A percentile compares a stretch with the other conserved stretches of the same genome.
These are phyloP conservation scores for Thaumatotibia leucotreta DNA, from an alignment of 1,140 invertebrate genomes.

Conservation along the genomic window DNA sequence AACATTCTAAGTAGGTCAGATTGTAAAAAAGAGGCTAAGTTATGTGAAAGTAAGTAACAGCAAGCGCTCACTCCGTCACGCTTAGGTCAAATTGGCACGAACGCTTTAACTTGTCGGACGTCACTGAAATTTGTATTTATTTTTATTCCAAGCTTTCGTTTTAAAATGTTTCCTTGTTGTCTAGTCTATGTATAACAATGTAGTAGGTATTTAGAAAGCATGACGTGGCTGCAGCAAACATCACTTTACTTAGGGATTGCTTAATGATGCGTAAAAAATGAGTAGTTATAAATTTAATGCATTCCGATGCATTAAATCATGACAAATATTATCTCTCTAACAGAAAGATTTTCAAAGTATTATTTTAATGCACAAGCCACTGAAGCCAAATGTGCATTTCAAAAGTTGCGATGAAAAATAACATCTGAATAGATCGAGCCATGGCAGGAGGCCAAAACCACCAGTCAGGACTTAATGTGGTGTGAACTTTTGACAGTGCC, in stretches of 20 bases:
- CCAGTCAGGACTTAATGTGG: constrained; percentile 41
- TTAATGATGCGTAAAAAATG: too few species aligned
- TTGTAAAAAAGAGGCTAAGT: not conserved
- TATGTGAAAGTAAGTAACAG: not conserved
- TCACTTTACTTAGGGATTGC: too few species aligned
- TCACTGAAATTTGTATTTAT: not conserved
- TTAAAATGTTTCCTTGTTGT: not conserved
- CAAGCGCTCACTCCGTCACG: not conserved
- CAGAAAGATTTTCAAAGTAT: not conserved
- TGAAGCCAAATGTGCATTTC: constrained; percentile 20
- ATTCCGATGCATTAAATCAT: too few species aligned
- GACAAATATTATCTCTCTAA: not conserved
- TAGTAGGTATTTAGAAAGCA: too few species aligned
- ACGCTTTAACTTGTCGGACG: not conserved
- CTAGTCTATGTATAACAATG: too few species aligned
- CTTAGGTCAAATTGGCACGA: not conserved
- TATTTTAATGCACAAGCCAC: not conserved
- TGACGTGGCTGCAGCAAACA: too few species aligned
- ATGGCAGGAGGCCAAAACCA: constrained; percentile 47
- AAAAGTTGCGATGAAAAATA: constrained; percentile 32
- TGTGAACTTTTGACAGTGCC: constrained; percentile 52
- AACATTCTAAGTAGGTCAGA: not conserved
- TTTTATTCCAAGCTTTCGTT: not conserved
- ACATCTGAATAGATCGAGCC: constrained; percentile 24
- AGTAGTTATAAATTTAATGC: too few species aligned